These are phyloP conservation scores for Chironomus riparius DNA, from an alignment of 2,888 invertebrate genomes.

Conservation along the genomic window DNA sequence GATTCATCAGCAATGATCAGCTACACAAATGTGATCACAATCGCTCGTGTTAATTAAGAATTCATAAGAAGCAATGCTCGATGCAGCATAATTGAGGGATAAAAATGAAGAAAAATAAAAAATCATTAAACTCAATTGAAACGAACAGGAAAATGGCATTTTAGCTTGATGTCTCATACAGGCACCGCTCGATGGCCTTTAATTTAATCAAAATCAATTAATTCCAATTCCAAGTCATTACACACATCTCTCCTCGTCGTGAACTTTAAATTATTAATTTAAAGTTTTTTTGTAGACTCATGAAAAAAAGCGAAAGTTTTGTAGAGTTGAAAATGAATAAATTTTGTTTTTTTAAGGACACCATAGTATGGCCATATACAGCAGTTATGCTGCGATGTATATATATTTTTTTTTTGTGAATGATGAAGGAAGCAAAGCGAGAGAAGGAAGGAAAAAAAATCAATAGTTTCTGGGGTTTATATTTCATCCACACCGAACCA, in stretches of 20 bases:
- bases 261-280: not conserved
- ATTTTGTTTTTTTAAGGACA: not conserved
- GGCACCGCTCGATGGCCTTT: not conserved
- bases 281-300: not conserved
- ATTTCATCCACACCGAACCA: not conserved
- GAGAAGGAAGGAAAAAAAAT: constrained; percentile 13
- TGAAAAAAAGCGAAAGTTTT: constrained; percentile 18
- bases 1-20: too few relatives aligned
- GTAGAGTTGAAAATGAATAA: not conserved
- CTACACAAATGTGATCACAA: too few relatives aligned
- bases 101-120: not conserved
- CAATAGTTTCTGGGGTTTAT: constrained; percentile 25
- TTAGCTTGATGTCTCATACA: not conserved
- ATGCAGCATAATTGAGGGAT: not conserved
- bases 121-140: not conserved
- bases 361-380: not conserved
- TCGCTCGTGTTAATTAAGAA: too few relatives aligned
- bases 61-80: too few relatives aligned
- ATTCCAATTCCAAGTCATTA: not conserved
- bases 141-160: constrained; percentile 5
- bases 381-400: too few relatives aligned
- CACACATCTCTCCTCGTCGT: not conserved
- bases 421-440: not conserved
- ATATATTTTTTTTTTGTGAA: not conserved
- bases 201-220: constrained; percentile 27